These are phyloP conservation scores for Acleris cristana DNA, from an alignment of 2,888 invertebrate species.

Conservation along the genomic window DNA sequence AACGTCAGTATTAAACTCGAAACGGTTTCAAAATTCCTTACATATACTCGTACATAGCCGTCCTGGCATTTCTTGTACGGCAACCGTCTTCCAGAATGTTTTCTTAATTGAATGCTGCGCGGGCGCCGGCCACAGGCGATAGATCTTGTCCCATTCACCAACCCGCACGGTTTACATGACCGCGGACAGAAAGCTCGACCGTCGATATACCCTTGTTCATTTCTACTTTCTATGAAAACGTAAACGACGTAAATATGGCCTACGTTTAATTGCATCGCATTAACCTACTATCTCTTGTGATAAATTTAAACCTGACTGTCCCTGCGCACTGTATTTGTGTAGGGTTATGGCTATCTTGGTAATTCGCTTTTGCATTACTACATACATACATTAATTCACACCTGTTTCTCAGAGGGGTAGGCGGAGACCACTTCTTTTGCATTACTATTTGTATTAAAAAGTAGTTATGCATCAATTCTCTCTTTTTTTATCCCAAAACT, in stretches of 20 bases:
- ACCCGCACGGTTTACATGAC: constrained; percentile 48
- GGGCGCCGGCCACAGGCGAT: constrained; percentile 15
- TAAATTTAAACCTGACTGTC: constrained; percentile 14
- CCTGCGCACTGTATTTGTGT: constrained; percentile 7
- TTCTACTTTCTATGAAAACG: constrained; percentile 34
- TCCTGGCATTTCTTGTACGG: neutral
- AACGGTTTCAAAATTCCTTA: neutral
- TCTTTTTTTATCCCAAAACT: too few species aligned
- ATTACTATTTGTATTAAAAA: constrained; percentile 4
- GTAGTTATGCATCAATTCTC: too few species aligned
- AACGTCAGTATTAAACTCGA: too few species aligned
- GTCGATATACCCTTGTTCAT: constrained; percentile 27
- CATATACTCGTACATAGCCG: neutral
- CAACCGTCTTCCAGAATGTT: constrained; percentile 8
- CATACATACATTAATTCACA: too few species aligned
- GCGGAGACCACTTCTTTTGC: too few species aligned
- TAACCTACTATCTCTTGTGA: constrained; percentile 26
- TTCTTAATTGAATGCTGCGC: constrained; percentile 29
- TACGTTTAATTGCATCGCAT: constrained; percentile 33
- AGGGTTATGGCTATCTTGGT: constrained; percentile 20
- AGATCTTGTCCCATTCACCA: constrained; percentile 38
- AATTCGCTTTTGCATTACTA: neutral
- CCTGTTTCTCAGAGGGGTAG: too few species aligned
- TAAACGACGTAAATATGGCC: constrained; percentile 26
- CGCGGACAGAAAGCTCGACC: constrained; percentile 35